Conservation (phyloP, 2,113 vertebrate genomes). For the Grallaria varia region DNA sequence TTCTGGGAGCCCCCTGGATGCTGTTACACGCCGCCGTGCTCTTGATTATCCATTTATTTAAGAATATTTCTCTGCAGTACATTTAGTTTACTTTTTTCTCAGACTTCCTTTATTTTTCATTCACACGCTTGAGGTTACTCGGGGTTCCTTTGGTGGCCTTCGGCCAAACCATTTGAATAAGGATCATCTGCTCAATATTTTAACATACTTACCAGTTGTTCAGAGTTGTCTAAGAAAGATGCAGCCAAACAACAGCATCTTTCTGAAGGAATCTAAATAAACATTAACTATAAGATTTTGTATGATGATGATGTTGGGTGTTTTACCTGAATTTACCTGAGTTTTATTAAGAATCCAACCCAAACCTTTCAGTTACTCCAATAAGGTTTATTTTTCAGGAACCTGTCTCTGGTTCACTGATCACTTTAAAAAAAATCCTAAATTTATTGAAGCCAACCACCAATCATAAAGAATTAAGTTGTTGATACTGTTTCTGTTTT, state of each 20-base stretch:
- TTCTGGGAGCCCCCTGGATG: neutral
- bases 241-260: neutral
- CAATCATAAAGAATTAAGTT: neutral
- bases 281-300: neutral
- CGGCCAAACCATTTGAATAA: neutral
- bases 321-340: neutral
- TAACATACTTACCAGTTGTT: neutral
- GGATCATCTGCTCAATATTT: neutral
- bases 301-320: neutral
- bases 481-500: neutral
- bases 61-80: neutral
- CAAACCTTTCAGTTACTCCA: neutral
- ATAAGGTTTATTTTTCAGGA: neutral
- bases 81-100: neutral
- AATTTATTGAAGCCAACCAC: neutral
- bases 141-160: neutral
- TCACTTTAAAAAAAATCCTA: neutral
- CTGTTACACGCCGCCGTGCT: rapidly evolving
- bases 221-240: neutral
- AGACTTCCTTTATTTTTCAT: neutral
- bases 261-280: neutral
- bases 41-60: neutral
- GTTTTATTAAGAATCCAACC: neutral
- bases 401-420: neutral
- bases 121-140: neutral